Evolutionary conservation across 2,888 invertebrate genomes (phyloP).

Genomic region (Malacosoma neustria): DNA sequence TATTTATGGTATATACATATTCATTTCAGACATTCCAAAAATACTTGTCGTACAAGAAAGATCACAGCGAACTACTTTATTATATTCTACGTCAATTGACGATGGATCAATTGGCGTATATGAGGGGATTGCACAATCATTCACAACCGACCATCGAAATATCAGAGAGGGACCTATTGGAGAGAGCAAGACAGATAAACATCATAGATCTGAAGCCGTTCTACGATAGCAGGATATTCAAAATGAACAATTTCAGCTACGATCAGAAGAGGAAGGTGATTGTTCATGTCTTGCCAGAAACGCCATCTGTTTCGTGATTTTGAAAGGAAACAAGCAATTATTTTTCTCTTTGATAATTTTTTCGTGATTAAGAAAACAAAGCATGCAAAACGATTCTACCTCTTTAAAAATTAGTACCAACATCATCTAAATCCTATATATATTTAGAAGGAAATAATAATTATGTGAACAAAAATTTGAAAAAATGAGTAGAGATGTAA

Average conservation of each 20-base stretch:
- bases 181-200: slow-evolving; percentile 92
- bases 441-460: too few relatives aligned
- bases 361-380: too few relatives aligned
- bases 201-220: slow-evolving; percentile 92
- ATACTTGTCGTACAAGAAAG: slow-evolving; percentile 94
- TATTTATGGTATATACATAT: background rate
- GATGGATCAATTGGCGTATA: slow-evolving; percentile 91
- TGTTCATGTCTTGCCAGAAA: slow-evolving; percentile 84
- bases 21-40: slow-evolving; percentile 89
- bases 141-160: slow-evolving; percentile 86
- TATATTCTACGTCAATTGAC: slow-evolving; percentile 95
- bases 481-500: too few relatives aligned
- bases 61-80: slow-evolving; percentile 96
- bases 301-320: slow-evolving; percentile 32
- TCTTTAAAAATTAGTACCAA: too few relatives aligned
- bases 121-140: slow-evolving; percentile 80
- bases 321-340: background rate
- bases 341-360: too few relatives aligned
- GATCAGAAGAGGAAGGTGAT: slow-evolving; percentile 90
- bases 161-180: slow-evolving; percentile 77
- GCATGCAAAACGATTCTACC: too few relatives aligned
- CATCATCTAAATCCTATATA: too few relatives aligned
- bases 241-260: slow-evolving; percentile 89
- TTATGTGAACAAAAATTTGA: too few relatives aligned
- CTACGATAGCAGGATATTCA: slow-evolving; percentile 93